A percentile compares a stretch with the other conserved stretches of the same genome.
These are phyloP conservation scores for Drosophila trapezifrons DNA, from an alignment of 1,140 invertebrate genomes.

Conservation along the genomic window DNA sequence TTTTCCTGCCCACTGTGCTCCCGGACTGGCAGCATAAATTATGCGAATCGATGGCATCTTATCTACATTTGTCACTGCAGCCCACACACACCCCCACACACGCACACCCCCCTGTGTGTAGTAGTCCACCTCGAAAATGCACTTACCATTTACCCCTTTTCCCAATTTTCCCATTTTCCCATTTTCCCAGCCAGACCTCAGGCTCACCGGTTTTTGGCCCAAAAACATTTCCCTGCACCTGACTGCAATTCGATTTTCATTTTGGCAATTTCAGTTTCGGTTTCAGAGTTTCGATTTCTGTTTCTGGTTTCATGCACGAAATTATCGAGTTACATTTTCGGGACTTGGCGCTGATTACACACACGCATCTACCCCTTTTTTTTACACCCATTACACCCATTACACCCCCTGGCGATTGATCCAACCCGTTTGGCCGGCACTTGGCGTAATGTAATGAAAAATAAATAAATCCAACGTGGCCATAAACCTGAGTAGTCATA, in stretches of 20 bases:
- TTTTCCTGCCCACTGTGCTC: constrained; percentile 17
- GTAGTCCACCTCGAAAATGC: constrained; percentile 27
- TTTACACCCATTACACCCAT: constrained; percentile 12
- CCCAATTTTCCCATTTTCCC: constrained; percentile 16
- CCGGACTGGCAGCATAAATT: constrained; percentile 38
- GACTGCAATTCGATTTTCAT: constrained; percentile 35
- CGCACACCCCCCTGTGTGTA: constrained; percentile 6
- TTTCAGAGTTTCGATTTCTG: constrained; percentile 43
- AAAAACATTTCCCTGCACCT: constrained; percentile 22
- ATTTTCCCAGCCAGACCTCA: neutral
- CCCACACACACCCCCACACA: constrained; percentile 1
- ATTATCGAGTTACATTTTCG: constrained; percentile 48
- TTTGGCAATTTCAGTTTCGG: constrained; percentile 41
- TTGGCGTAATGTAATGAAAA: constrained; percentile 59
- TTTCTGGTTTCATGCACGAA: constrained; percentile 32
- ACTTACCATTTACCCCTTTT: constrained; percentile 10
- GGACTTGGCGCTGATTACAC: constrained; percentile 37
- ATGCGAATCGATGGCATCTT: constrained; percentile 60
- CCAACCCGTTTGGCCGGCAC: constrained; percentile 24
- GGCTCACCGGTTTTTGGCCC: constrained; percentile 2
- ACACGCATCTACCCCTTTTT: neutral
- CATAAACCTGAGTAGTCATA: constrained; percentile 54
- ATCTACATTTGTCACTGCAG: constrained; percentile 56
- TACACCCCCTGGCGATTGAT: neutral
- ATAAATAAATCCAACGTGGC: constrained; percentile 50